phyloP scores from a whole-genome alignment of 2,113 vertebrate species.

The Spea multiplicata region DNA sequence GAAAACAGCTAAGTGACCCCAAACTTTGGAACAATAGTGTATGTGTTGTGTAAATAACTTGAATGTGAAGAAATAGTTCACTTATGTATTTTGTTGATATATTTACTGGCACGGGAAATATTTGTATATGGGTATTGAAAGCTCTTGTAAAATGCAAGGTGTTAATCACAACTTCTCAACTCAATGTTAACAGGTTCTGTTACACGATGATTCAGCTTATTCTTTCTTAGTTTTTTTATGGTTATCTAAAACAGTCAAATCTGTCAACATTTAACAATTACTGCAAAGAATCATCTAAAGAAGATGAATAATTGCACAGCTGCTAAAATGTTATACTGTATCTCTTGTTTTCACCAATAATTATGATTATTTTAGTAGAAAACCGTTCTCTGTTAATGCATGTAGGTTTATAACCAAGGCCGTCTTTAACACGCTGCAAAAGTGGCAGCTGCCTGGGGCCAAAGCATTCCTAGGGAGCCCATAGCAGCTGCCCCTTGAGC shows the following conservation, averaged over 20 bases:
- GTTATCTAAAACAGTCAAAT: not conserved
- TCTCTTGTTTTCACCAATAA: conserved; percentile 11
- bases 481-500: too few species aligned
- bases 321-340: conserved; percentile 38
- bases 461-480: too few species aligned
- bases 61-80: not conserved
- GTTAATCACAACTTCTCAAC: conserved; percentile 38
- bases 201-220: conserved; percentile 33
- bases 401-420: too few species aligned
- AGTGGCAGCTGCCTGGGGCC: too few species aligned
- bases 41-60: not conserved
- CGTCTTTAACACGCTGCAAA: too few species aligned
- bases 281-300: not conserved
- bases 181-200: conserved; percentile 31
- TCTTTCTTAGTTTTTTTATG: conserved; percentile 11
- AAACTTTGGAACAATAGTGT: not conserved
- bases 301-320: conserved; percentile 35
- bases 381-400: too few species aligned
- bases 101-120: conserved; percentile 14
- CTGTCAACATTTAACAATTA: conserved; percentile 1
- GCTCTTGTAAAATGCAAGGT: conserved; percentile 21
- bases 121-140: conserved; percentile 25
- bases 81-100: conserved; percentile 7
- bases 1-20: too few species aligned
- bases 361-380: too few species aligned